Evolutionary conservation across 2,797 vertebrate genomes (phyloP), one percentile per base, ranked within the genome.

Genomic region (Phoxinus dragarum): DNA sequence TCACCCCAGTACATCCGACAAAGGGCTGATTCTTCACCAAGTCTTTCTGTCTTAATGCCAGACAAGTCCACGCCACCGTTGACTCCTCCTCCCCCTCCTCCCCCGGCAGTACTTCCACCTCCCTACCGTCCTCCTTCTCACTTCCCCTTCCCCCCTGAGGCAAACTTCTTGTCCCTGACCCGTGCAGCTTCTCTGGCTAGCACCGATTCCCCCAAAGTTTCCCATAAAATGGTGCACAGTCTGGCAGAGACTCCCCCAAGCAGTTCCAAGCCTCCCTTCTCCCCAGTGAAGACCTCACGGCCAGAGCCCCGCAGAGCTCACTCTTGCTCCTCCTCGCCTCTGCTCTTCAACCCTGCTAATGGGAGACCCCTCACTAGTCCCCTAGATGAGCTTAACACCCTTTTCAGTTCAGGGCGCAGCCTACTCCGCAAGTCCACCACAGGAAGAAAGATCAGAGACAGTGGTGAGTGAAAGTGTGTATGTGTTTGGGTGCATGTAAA

Each of bases 351-450:
- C 88, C 96, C 97, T 23, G 96, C 97, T 81, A 96, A 95, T 87
- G 92, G 95, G 61, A 95, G 97, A 72, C 94, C 96, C 0, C 93
- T 98, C 59, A 97, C 96, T 93, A 99, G 98, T 91, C 98, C 98
- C 0, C 95, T 99, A 84, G 98, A 99, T 79, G 98, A 99, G 91
- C 96, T 99, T 88, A 96, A 96, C 88, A 98, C 96, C 7, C 93
- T 99, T 84, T 98, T 99, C 93, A 99, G 93, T 93, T 98, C 98
- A 23, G 98, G 98, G 59, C 94, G 96, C 88, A 97, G 95, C 64
- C 93, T 98, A 82, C 95, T 99, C 34, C 96, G 97, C 84, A 98
- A 96, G 92, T 97, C 98, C 17, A 95, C 96, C 3, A 96, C 95
- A 0, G 97, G 97, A n/a, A 95, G 97, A 67, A 98, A 95, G 90